Conservation (phyloP, 2,113 vertebrate genomes). For the Canis aureus region DNA sequence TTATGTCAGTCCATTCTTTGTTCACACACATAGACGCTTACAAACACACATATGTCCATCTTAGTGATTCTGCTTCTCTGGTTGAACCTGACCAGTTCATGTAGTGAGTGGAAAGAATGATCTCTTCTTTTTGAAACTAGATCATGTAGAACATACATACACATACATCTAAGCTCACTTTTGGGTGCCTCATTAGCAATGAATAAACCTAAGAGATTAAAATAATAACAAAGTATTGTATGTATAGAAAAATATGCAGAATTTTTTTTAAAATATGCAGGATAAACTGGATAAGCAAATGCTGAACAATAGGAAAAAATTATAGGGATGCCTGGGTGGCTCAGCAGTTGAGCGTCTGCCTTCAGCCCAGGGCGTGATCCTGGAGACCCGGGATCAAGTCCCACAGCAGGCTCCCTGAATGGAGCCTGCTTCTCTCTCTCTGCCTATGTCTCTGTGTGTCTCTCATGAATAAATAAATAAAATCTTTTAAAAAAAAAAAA, state of each 20-base stretch:
- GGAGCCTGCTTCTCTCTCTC: too few relatives aligned
- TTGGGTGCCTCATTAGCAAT: not conserved
- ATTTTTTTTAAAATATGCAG: not conserved
- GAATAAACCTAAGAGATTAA: constrained; percentile 31
- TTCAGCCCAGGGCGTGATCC: too few relatives aligned
- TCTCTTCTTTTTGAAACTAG: constrained; percentile 31
- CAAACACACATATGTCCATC: not conserved
- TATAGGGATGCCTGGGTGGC: too few relatives aligned
- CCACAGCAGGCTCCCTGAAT: too few relatives aligned
- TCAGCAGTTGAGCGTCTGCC: too few relatives aligned
- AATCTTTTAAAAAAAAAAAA: too few relatives aligned
- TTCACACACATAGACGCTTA: not conserved
- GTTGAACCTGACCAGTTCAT: not conserved
- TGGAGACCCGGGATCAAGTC: too few relatives aligned
- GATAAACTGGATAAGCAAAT: constrained; percentile 19
- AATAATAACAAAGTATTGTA: not conserved
- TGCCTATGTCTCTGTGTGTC: too few relatives aligned
- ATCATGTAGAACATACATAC: not conserved
- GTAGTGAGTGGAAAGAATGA: not conserved
- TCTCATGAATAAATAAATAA: too few relatives aligned
- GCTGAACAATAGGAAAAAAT: not conserved
- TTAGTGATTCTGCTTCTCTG: not conserved
- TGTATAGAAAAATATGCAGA: not conserved
- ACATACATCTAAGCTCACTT: not conserved
- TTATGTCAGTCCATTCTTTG: not conserved